These are phyloP conservation scores for Amia ocellicauda DNA, from an alignment of 2,113 vertebrate genomes.

Conservation along the genomic window DNA sequence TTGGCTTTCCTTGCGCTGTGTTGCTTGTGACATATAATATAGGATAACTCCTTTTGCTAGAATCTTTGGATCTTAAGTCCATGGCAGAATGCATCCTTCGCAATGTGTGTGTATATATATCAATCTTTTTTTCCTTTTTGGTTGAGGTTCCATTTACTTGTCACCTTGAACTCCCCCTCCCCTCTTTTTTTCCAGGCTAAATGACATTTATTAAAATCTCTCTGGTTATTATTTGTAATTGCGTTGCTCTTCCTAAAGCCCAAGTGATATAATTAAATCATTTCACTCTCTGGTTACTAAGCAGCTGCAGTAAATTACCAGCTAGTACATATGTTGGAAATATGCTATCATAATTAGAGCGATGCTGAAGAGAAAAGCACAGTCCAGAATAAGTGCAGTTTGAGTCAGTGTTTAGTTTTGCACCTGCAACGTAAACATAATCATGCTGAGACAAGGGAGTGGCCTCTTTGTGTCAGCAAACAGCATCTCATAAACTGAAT, in stretches of 20 bases:
- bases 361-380: slow-evolving; percentile 25
- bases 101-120: slow-evolving; percentile 30
- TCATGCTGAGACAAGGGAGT: neutral
- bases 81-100: slow-evolving; percentile 32
- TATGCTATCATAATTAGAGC: slow-evolving; percentile 44
- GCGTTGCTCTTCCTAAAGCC: slow-evolving; percentile 44
- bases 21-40: too few species aligned
- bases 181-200: slow-evolving; percentile 38
- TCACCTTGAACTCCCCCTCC: slow-evolving; percentile 22
- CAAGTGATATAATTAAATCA: slow-evolving; percentile 54
- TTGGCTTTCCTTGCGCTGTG: too few species aligned
- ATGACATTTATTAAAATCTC: slow-evolving; percentile 50
- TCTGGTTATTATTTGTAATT: slow-evolving; percentile 55
- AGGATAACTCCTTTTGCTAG: too few species aligned
- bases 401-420: neutral
- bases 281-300: slow-evolving; percentile 50
- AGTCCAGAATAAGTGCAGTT: neutral
- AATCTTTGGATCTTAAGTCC: slow-evolving; percentile 15
- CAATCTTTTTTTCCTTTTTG: too few species aligned
- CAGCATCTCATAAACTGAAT: too few species aligned
- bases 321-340: slow-evolving; percentile 44
- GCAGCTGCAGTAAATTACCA: slow-evolving; percentile 59
- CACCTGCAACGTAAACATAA: neutral
- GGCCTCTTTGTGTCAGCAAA: too few species aligned
- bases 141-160: slow-evolving; percentile 26